Evolutionary conservation across 2,888 invertebrate genomes (phyloP), one percentile per base, ranked within the genome.

Genomic region (Neoitamus cyanurus): DNA sequence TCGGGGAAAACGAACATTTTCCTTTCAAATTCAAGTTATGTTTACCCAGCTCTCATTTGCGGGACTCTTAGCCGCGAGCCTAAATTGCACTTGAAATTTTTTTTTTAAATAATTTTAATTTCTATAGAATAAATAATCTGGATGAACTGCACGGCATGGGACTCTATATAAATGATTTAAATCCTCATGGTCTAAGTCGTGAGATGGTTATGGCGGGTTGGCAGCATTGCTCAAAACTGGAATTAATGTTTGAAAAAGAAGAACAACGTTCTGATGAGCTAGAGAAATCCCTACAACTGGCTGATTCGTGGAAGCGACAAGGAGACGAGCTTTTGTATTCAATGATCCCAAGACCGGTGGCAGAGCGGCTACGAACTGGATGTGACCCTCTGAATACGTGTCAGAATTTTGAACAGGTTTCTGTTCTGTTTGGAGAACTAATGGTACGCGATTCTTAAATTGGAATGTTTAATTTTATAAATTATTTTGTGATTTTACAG

Each of bases 261-360:
- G 97, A 97, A 88, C 94, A 94, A 88, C 93, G 96, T 84, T 95
- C 96, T 46, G 93, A 93, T 83, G 95, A 96, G 85, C 91, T 98
- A 85, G 96, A 96, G 88, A 94, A 95, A 87, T 97, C 95, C 46
- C 93, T 96, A 88, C 93, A 94, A 83, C 92, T 97, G 25, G 92
- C 96, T 15, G 97, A 97, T 89, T 94, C 95, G 37, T 97, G 97
- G 97, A 96, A 97, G 90, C 93, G 94, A 85, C 94, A 95, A 87
- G 96, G 97, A 0, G 97, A 98, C 89, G 96, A 96, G 87, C 92
- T 98, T 3, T 92, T 98, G 0, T 97, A 97, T 89, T 97, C 97
- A 0, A 98, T 98, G 97, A 97, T 98, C 88, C 98, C 98, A 0
- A 94, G 95, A 88, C 94, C 95, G 1, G 95, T 97, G 15, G 97